Evolutionary conservation across 2,797 vertebrate genomes (phyloP).

Genomic region (Limosa lapponica): DNA sequence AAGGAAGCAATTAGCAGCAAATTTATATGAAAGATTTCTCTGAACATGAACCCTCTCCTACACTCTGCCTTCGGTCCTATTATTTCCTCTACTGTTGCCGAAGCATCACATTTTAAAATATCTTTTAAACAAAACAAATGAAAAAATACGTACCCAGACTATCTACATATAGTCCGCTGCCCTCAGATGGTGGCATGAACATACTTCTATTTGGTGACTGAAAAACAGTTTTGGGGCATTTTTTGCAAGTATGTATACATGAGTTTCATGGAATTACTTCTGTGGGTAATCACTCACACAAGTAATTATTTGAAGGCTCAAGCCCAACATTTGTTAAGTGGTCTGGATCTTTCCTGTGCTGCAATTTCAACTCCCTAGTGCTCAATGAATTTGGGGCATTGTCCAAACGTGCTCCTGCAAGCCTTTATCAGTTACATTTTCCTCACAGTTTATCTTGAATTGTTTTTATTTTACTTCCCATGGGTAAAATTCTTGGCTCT

Average conservation of each 20-base stretch:
- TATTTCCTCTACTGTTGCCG: background rate
- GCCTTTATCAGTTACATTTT: slow-evolving; percentile 15
- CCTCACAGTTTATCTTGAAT: slow-evolving; percentile 30
- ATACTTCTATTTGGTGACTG: background rate
- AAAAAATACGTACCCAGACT: background rate
- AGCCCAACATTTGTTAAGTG: background rate
- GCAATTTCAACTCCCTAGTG: background rate
- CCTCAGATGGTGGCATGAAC: background rate
- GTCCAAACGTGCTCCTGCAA: background rate
- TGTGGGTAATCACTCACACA: background rate
- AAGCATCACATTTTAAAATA: background rate
- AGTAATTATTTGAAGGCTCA: background rate
- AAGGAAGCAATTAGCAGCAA: slow-evolving; percentile 67
- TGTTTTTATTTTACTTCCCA: slow-evolving; percentile 57
- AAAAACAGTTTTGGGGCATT: background rate
- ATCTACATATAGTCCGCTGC: background rate
- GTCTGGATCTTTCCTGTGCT: background rate
- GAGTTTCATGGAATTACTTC: background rate
- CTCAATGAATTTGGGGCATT: background rate
- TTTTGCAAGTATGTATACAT: background rate
- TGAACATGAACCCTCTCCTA: slow-evolving; percentile 6
- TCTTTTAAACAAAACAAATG: background rate
- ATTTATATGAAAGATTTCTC: slow-evolving; percentile 66
- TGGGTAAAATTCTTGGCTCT: slow-evolving; percentile 42
- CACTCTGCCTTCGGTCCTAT: slow-evolving; percentile 23